A percentile compares a stretch with the other conserved stretches of the same genome.
These are phyloP conservation scores for Eurytoma adleriae DNA, from an alignment of 2,888 invertebrate genomes.

Conservation along the genomic window DNA sequence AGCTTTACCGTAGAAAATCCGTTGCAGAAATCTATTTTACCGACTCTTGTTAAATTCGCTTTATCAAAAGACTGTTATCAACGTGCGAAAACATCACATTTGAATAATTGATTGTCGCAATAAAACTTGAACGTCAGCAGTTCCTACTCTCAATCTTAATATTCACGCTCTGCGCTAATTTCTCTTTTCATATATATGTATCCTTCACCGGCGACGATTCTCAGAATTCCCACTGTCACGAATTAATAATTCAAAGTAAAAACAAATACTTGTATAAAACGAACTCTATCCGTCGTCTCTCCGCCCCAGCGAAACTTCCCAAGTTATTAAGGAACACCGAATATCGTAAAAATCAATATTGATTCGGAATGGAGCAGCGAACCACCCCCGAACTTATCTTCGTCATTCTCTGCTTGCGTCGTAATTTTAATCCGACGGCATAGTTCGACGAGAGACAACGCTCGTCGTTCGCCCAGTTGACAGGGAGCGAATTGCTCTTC, in stretches of 20 bases:
- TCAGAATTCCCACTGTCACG: neutral
- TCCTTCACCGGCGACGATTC: neutral
- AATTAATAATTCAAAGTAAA: conserved; percentile 35
- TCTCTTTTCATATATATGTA: neutral
- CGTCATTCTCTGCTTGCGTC: neutral
- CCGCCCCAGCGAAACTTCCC: neutral
- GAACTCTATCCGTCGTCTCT: neutral
- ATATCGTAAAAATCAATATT: conserved; percentile 42
- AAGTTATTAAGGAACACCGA: conserved; percentile 13
- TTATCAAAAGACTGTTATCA: neutral
- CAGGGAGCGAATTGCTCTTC: no score
- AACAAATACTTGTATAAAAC: conserved; percentile 13
- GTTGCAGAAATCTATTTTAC: neutral
- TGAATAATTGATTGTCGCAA: neutral
- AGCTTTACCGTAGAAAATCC: no score
- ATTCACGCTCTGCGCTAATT: no score
- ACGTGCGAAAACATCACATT: neutral
- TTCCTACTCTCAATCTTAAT: neutral
- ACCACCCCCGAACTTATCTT: neutral
- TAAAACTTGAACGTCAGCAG: neutral
- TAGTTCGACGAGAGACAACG: neutral
- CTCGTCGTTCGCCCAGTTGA: no score
- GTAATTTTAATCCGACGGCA: conserved; percentile 39
- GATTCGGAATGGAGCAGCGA: neutral
- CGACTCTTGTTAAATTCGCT: neutral